phyloP scores from a whole-genome alignment of 64 coral and sea anemone species.

The Exaiptasia diaphana region DNA sequence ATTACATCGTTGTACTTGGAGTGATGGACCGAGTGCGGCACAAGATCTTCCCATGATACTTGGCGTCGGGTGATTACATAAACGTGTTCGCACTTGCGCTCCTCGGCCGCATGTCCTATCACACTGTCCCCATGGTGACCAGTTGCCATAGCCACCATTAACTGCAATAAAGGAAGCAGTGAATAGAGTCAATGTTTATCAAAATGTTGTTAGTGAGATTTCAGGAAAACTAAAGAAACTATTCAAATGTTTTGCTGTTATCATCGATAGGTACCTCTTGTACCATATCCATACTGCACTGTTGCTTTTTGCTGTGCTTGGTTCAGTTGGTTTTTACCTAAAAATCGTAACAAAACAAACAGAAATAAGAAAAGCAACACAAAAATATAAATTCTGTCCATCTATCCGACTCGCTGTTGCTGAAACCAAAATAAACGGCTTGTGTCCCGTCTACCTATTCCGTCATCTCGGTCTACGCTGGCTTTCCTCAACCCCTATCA shows the following conservation, averaged over 20 bases:
- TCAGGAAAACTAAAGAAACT: background rate
- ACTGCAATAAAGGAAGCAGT: background rate
- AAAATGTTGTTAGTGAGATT: background rate
- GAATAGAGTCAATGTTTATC: background rate
- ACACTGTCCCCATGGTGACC: slow-evolving; percentile 60
- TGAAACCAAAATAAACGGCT: no score
- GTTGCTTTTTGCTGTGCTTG: background rate
- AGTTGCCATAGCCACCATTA: slow-evolving; percentile 38
- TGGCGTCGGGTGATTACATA: slow-evolving; percentile 48
- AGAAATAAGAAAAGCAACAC: no score
- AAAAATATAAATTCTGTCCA: no score
- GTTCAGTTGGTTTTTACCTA: no score
- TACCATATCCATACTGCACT: background rate
- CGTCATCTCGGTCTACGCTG: no score
- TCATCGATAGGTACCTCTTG: background rate
- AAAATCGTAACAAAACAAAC: no score
- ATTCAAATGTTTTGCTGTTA: background rate
- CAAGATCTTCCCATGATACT: slow-evolving; percentile 14
- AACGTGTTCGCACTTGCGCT: slow-evolving; percentile 68
- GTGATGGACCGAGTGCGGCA: slow-evolving; percentile 49
- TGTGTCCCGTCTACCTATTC: no score
- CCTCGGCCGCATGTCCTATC: slow-evolving; percentile 64
- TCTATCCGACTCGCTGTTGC: no score
- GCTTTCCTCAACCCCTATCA: no score
- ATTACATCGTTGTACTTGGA: slow-evolving; percentile 79